A percentile compares a stretch with the other conserved stretches of the same genome.
These are phyloP conservation scores for Cyanocitta stelleri DNA, from an alignment of 2,113 vertebrate species.

Conservation along the genomic window DNA sequence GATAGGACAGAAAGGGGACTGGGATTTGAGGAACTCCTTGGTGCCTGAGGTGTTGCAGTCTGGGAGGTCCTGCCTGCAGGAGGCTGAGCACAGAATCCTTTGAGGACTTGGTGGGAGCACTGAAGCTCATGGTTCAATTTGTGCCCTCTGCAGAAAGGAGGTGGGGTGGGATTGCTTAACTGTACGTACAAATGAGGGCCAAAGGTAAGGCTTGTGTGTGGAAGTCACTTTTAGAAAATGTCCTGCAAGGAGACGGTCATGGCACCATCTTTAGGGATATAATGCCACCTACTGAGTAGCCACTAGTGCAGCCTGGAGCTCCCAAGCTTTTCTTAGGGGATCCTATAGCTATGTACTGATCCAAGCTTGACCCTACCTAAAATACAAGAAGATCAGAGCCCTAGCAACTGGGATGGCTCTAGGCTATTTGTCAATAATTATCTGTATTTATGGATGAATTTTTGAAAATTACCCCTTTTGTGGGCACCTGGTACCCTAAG, in stretches of 20 bases:
- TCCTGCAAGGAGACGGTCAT: accelerated
- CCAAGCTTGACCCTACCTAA: neutral
- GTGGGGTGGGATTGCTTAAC: accelerated
- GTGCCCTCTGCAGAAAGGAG: neutral
- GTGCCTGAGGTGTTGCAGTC: neutral
- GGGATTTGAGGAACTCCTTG: neutral
- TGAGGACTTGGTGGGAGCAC: accelerated
- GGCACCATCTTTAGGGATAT: neutral
- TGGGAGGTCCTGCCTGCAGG: accelerated
- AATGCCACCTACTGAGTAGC: conserved; percentile 55
- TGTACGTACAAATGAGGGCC: accelerated
- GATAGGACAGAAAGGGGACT: neutral
- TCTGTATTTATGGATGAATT: neutral
- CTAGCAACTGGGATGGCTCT: neutral
- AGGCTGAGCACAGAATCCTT: neutral
- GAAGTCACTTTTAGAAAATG: neutral
- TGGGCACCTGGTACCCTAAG: neutral
- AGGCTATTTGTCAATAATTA: neutral
- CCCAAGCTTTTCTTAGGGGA: neutral
- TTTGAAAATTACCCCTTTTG: neutral
- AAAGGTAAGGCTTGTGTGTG: neutral
- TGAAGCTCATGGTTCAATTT: neutral
- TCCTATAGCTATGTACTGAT: neutral
- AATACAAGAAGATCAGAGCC: neutral
- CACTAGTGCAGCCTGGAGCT: neutral